Conservation (phyloP, 2,113 vertebrate species). For the Suncus etruscus region DNA sequence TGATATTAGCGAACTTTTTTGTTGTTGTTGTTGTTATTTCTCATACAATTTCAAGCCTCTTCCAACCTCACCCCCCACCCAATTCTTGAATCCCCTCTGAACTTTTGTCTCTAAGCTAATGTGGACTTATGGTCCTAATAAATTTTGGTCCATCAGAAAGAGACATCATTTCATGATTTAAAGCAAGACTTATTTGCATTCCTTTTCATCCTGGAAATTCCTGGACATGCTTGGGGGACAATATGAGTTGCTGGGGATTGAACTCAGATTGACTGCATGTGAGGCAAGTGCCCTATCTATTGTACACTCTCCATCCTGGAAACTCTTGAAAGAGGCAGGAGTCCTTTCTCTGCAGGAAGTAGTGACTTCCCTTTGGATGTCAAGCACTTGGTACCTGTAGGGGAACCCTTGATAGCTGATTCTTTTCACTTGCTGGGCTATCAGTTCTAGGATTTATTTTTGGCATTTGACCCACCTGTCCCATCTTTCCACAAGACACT, state of each 20-base stretch:
- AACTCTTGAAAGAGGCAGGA: conserved; percentile 18
- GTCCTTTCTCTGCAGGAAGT: too few species aligned
- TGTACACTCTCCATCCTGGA: not conserved
- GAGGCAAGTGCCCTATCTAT: too few species aligned
- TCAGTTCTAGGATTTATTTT: conserved; percentile 21
- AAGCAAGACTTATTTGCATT: not conserved
- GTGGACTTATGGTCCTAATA: not conserved
- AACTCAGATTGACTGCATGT: too few species aligned
- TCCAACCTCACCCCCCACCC: too few species aligned
- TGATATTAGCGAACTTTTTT: too few species aligned
- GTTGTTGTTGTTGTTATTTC: not conserved
- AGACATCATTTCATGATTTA: not conserved
- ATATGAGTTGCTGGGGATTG: too few species aligned
- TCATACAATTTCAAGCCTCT: not conserved
- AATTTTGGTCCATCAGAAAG: not conserved
- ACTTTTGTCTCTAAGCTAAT: not conserved
- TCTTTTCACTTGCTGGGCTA: not conserved
- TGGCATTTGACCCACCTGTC: not conserved
- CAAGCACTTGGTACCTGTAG: conserved; percentile 50
- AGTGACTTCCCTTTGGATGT: not conserved
- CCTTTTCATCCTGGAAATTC: not conserved
- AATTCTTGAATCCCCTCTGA: not conserved
- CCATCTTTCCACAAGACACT: not conserved
- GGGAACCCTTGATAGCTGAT: conserved; percentile 53
- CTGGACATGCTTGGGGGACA: too few species aligned